These are phyloP conservation scores for Pardalotus punctatus DNA, from an alignment of 2,113 vertebrate species.

Conservation along the genomic window DNA sequence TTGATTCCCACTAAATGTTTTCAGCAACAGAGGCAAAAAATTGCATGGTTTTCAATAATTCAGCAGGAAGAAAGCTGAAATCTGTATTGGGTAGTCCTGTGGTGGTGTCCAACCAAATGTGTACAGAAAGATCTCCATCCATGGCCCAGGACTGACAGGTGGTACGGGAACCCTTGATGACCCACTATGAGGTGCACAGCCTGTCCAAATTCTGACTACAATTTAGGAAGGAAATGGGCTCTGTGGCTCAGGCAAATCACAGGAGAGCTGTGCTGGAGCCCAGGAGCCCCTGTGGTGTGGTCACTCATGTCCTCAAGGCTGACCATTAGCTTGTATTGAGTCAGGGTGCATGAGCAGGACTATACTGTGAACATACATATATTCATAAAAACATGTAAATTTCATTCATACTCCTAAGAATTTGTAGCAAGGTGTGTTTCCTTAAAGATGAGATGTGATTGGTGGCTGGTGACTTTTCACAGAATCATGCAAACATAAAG, in stretches of 20 bases:
- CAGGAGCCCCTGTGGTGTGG: not conserved
- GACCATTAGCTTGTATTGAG: not conserved
- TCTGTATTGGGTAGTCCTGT: rapidly evolving
- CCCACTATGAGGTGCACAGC: rapidly evolving
- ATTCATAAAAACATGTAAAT: rapidly evolving
- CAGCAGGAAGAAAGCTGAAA: not conserved
- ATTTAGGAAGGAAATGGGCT: not conserved
- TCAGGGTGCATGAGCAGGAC: not conserved
- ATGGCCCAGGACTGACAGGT: not conserved
- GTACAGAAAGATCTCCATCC: not conserved
- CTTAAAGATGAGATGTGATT: not conserved
- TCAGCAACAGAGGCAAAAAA: not conserved
- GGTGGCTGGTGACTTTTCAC: not conserved
- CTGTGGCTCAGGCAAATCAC: not conserved
- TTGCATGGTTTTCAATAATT: not conserved
- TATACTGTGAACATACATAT: not conserved
- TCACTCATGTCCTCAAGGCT: not conserved
- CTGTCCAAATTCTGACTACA: rapidly evolving
- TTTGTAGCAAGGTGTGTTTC: not conserved
- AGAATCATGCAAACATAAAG: not conserved
- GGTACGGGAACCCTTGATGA: not conserved
- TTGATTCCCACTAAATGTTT: not conserved
- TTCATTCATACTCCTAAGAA: not conserved
- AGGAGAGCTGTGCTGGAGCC: not conserved
- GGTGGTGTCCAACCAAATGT: not conserved